Evolutionary conservation across 2,888 invertebrate genomes (phyloP), one percentile per base, ranked within the genome.

Genomic region (Ophion obscuratus): DNA sequence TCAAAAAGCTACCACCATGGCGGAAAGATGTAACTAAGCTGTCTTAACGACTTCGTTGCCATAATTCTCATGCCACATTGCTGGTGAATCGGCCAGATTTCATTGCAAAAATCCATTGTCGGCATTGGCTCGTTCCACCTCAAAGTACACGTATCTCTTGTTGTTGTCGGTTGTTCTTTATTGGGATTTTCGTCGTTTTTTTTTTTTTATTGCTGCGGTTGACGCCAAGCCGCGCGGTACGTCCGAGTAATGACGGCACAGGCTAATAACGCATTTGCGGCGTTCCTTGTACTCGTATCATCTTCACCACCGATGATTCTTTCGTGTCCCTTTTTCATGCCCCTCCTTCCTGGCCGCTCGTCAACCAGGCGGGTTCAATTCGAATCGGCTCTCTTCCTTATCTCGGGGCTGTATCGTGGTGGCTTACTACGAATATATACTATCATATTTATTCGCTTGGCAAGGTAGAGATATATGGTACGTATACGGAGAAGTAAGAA

Each of bases 221-320:
- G 84, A 78, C 83, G 87, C 81, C 64, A 84, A 81, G 86, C 83
- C 81, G 75, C 79, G 64, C 81, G 83, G 86, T 86, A 85, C 86
- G 86, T 87, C 80, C 81, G 84, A 83, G 84, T 87, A 87, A 87
- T 86, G 87, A 87, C 86, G 87, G 84, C 84, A 81, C 75, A 83
- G 75, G 86, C 81, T 86, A 84, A 84, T 82, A 87, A 84, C 84
- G 84, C 80, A 87, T 87, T 84, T 76, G 84, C 84, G 74, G 81
- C 84, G 86, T 87, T 86, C 78, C 74, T 81, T 76, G 71, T 80
- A 75, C 79, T 83, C 83, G 81, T 81, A 74, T 83, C 83, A 81
- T 86, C 77, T 79, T 73, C 78, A 79, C 81, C 84, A 84, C 67
- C 40, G 67, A 77, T 67, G 53, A n/a, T 36, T 24, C 59, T 31